Conservation (phyloP, 2,888 invertebrate species). For the Hirtodrosophila trivittata region DNA sequence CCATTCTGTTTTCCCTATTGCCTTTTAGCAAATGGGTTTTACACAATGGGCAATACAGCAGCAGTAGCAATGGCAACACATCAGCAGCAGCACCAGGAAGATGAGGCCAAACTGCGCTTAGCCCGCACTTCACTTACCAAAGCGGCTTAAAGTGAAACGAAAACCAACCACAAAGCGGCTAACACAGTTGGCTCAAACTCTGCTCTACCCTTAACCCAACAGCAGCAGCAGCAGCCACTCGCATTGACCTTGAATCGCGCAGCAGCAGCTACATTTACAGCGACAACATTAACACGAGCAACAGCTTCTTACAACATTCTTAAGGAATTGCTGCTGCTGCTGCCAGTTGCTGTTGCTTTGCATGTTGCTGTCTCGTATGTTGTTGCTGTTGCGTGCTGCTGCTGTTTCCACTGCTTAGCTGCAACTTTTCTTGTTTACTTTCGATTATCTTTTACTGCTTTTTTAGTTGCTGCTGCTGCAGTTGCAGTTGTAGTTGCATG, state of each 20-base stretch:
- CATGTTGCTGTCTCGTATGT: background rate
- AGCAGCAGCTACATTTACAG: constrained; percentile 12
- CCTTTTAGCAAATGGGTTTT: constrained; percentile 34
- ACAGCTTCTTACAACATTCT: constrained; percentile 23
- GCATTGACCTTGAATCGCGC: background rate
- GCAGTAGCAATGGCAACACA: constrained; percentile 12
- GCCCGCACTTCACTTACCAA: constrained; percentile 38
- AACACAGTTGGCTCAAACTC: constrained; percentile 12
- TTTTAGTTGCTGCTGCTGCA: constrained; percentile 8
- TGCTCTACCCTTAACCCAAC: constrained; percentile 6
- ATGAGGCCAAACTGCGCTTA: constrained; percentile 37
- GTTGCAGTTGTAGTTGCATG: constrained; percentile 16
- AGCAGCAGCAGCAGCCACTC: constrained; percentile 3
- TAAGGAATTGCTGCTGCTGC: background rate
- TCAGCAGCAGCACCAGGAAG: background rate
- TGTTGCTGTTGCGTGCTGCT: constrained; percentile 11
- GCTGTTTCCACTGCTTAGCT: constrained; percentile 7
- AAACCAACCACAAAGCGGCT: constrained; percentile 36
- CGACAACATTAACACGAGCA: constrained; percentile 33
- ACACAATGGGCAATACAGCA: constrained; percentile 6
- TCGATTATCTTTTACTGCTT: constrained; percentile 22
- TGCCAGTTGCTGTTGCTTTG: constrained; percentile 12
- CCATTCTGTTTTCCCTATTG: background rate
- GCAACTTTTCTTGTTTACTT: constrained; percentile 2
- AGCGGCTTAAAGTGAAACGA: constrained; percentile 44